Conservation (phyloP, 2,113 vertebrate genomes). For the Onychostruthus taczanowskii region DNA sequence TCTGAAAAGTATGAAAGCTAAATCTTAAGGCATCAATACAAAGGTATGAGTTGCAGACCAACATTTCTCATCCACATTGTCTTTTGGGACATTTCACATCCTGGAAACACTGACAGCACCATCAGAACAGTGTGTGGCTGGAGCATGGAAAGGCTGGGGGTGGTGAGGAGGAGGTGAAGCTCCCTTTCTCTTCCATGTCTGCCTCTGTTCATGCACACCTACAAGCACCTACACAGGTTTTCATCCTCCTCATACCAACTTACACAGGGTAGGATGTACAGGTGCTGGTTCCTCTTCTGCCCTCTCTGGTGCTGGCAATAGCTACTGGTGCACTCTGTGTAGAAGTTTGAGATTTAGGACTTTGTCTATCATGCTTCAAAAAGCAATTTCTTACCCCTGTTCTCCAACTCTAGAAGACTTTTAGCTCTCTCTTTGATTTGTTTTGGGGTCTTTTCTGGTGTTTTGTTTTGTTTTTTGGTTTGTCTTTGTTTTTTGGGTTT, state of each 20-base stretch:
- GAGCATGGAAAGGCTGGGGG: not conserved
- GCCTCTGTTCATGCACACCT: not conserved
- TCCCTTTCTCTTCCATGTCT: not conserved
- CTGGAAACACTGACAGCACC: not conserved
- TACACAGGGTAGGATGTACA: rapidly evolving
- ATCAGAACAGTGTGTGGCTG: not conserved
- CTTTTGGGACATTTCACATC: not conserved
- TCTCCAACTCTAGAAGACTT: not conserved
- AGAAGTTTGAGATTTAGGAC: not conserved
- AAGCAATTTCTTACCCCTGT: not conserved
- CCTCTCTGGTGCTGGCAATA: not conserved
- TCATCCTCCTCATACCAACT: not conserved
- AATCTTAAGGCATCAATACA: not conserved
- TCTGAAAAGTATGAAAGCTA: not conserved
- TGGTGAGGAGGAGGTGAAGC: not conserved
- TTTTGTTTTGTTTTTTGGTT: not conserved
- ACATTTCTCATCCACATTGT: not conserved
- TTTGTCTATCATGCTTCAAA: not conserved
- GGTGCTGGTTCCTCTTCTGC: not conserved
- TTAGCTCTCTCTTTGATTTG: not conserved
- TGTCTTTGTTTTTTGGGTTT: not conserved
- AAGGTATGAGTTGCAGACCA: not conserved
- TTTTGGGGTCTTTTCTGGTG: not conserved
- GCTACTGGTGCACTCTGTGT: rapidly evolving
- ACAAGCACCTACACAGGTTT: not conserved